Evolutionary conservation across 2,888 invertebrate species (phyloP).

Genomic region (Stenolophus ochropezus): DNA sequence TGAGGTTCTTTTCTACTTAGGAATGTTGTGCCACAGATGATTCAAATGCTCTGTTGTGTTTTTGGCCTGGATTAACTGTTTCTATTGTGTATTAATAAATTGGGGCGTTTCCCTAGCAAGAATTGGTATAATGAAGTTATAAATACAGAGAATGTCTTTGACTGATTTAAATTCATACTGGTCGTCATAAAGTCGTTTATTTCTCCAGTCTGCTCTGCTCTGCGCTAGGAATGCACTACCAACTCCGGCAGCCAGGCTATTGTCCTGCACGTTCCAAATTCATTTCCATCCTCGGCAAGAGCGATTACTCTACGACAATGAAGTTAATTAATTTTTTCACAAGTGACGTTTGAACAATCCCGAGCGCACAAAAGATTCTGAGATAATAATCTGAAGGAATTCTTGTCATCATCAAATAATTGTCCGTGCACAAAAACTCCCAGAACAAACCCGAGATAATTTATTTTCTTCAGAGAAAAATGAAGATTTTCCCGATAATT

Average conservation of each 20-base stretch:
- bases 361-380: constrained; percentile 16
- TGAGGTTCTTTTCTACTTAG: too few species aligned
- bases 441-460: constrained; percentile 18
- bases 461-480: constrained; percentile 29
- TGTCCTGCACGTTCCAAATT: neutral
- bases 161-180: neutral
- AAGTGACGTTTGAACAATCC: constrained; percentile 34
- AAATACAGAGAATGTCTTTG: neutral
- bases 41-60: too few species aligned
- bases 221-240: neutral
- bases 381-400: constrained; percentile 42
- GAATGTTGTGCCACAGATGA: too few species aligned
- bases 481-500: constrained; percentile 7
- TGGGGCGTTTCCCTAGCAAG: neutral
- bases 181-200: neutral
- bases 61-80: too few species aligned
- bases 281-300: neutral
- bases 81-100: neutral
- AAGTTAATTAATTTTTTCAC: constrained; percentile 42
- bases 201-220: neutral
- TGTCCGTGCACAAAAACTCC: constrained; percentile 39
- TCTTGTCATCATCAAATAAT: constrained; percentile 46
- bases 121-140: neutral
- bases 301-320: constrained; percentile 36
- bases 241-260: neutral